Base-by-base conservation (phyloP, 2,888 invertebrate genomes). In the Napeogenes sylphis region DNA sequence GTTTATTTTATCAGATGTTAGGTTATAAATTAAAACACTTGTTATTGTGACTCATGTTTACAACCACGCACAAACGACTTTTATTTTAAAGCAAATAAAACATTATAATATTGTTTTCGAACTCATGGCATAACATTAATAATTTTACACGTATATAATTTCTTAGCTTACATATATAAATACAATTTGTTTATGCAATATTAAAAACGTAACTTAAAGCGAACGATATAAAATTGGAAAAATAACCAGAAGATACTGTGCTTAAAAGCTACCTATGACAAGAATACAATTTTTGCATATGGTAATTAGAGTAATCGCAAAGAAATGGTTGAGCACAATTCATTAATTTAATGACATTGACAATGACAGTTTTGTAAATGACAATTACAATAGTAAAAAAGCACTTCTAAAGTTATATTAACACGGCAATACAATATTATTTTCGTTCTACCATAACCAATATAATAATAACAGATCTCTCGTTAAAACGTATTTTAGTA, bases 31-130 rank as follows among this genome's bases (percentile, higher is more conserved):
- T 59, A 66, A 66, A 66, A 64, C 57, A 45, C 62, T 51, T 3
- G 45, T 64, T 62, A 62, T 67, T 67, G 66, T 67, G 64, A 67
- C 66, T 67, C 66, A 67, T 86, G 85, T 88, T 89, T 87, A 89
- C 83, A 88, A 88, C 87, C 86, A 86, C 85, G 85, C 87, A 87
- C 88, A 87, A 86, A 87, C 87, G 86, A 82, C 82, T 75, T 85
- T 85, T 81, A 84, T 81, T 84, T 84, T 82, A 78, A 89, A 90
- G 89, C 89, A 78, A 85, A 82, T 84, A 86, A 84, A 84, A 84
- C 79, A 78, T 71, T 72, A 69, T 78, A 75, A 81, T 80, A 80
- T 77, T 81, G 80, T 86, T 83, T 83, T 79, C 81, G 77, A 76
- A 83, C 81, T 81, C 85, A 90, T 89, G 89, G 88, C 90, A 85